Evolutionary conservation across 2,797 vertebrate genomes (phyloP), one percentile per base, ranked within the genome.

Genomic region (Lepidocolaptes lacrymiger): DNA sequence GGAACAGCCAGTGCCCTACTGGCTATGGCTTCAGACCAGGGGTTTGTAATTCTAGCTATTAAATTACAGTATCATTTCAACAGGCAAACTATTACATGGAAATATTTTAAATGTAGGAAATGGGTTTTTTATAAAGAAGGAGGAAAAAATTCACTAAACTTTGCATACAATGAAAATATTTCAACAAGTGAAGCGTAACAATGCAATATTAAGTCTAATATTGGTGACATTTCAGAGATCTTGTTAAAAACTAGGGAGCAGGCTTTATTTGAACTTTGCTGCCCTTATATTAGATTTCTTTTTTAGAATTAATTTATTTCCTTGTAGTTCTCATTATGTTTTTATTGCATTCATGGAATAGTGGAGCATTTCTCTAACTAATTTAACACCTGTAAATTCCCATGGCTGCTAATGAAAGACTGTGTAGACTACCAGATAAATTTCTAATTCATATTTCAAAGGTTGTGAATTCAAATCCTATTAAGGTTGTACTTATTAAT

Each of bases 271-370:
- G 97, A 97, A 97, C 96, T 95, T 77, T 92, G 61, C 62, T 95
- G 92, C 86, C 96, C 95, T 95, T 88, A 93, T 95, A 97, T 95
- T 95, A 96, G 91, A 88, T 95, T 96, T 81, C 91, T 73, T 82
- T 74, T 91, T 85, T 87, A 87, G 85, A 96, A 96, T 94, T 97
- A 97, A 97, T 98, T 96, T 97, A 97, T 97, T 97, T 96, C 91
- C 86, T 96, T 97, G 97, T 97, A 95, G 92, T 97, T 97, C 96
- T 98, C 97, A 97, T 97, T 98, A 97, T 91, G 80, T 95, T 98
- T 98, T 96, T 97, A 97, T 98, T 98, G 96, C 97, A 97, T 97
- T 97, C 93, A 95, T 88, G 68, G 96, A 97, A 96, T 93, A 97
- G 92, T 24, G 75, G 91, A 96, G 96, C 88, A 87, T 90, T 96